Evolutionary conservation across 2,113 vertebrate genomes (phyloP).

Genomic region (Hypanus sabinus): DNA sequence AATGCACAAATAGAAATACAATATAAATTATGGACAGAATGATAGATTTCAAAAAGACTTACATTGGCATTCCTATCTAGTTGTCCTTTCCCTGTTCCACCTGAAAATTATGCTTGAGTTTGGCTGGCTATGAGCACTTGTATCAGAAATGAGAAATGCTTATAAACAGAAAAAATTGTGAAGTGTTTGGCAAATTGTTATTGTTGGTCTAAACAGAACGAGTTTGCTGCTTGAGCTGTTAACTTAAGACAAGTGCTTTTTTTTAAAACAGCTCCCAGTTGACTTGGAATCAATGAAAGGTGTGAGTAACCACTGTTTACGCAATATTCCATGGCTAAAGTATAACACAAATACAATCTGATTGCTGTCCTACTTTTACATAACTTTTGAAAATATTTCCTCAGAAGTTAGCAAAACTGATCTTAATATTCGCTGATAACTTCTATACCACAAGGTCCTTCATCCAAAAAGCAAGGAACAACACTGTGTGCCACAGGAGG

Average conservation of each 20-base stretch:
- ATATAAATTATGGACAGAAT: neutral
- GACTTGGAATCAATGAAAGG: neutral
- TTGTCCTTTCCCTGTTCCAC: neutral
- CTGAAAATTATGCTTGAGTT: neutral
- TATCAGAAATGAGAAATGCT: neutral
- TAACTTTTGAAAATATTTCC: constrained; percentile 18
- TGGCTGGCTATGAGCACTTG: neutral
- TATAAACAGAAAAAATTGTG: neutral
- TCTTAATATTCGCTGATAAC: neutral
- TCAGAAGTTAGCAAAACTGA: constrained; percentile 20
- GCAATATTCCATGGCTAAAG: neutral
- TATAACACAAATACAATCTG: neutral
- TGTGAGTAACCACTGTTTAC: neutral
- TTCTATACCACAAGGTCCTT: neutral
- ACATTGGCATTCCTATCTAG: neutral
- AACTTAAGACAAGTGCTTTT: neutral
- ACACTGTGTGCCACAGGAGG: neutral
- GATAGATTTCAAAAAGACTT: neutral
- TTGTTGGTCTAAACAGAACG: neutral
- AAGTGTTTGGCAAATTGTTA: neutral
- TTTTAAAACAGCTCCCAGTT: neutral
- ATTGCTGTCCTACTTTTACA: neutral
- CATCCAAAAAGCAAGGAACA: constrained; percentile 2
- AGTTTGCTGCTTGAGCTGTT: neutral
- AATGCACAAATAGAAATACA: neutral